phyloP scores from a whole-genome alignment of 2,888 invertebrate genomes.

The Drosophila formosana region DNA sequence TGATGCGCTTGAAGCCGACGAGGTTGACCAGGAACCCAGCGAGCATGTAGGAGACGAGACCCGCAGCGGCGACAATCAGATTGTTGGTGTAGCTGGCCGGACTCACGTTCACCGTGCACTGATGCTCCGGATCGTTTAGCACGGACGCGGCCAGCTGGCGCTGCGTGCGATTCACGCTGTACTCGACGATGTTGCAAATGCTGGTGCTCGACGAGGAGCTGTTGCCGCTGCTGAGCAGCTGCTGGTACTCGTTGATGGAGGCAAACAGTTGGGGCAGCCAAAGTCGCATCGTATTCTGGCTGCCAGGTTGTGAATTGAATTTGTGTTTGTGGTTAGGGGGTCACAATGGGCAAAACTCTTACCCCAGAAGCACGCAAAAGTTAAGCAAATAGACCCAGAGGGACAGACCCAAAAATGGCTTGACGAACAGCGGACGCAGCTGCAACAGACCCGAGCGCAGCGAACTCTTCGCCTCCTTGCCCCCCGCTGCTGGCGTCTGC shows the following conservation, averaged over 20 bases:
- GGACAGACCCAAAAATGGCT: conserved; percentile 88
- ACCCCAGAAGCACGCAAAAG: conserved; percentile 89
- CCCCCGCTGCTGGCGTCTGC: conserved; percentile 9
- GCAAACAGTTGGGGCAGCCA: conserved; percentile 95
- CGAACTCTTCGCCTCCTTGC: conserved; percentile 32
- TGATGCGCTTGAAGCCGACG: conserved; percentile 86
- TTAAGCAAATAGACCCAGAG: conserved; percentile 88
- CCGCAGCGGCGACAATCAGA: conserved; percentile 88
- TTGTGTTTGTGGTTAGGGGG: not conserved
- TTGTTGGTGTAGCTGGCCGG: conserved; percentile 89
- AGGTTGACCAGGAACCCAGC: conserved; percentile 86
- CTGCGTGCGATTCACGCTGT: conserved; percentile 77
- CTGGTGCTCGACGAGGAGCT: conserved; percentile 19
- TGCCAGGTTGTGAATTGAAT: conserved; percentile 68
- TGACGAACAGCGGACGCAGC: conserved; percentile 88
- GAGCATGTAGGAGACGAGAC: conserved; percentile 88
- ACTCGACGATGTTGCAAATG: conserved; percentile 78
- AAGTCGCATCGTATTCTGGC: conserved; percentile 91
- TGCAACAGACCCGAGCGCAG: conserved; percentile 88
- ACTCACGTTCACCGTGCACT: conserved; percentile 83
- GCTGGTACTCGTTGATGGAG: conserved; percentile 87
- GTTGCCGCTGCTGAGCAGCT: conserved; percentile 59
- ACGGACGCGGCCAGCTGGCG: conserved; percentile 34
- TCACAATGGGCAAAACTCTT: conserved; percentile 50
- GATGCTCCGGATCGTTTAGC: conserved; percentile 10